These are phyloP conservation scores for Peribatodes rhomboidaria DNA, from an alignment of 2,888 invertebrate genomes.

Conservation along the genomic window DNA sequence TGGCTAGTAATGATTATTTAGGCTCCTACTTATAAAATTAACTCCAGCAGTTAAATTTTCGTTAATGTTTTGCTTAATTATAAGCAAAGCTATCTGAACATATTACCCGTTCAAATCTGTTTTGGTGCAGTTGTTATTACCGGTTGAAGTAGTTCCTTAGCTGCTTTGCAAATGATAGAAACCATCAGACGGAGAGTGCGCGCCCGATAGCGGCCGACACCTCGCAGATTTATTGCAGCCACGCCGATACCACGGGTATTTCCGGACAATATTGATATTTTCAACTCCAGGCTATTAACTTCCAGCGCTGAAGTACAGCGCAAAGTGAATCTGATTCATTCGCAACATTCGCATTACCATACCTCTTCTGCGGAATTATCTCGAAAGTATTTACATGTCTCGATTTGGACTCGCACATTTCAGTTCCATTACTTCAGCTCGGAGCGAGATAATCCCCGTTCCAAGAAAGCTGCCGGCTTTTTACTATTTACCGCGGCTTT, in stretches of 20 bases:
- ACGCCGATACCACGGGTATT: conserved; percentile 75
- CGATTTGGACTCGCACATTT: conserved; percentile 34
- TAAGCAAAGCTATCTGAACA: neutral
- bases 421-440: conserved; percentile 30
- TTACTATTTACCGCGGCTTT: conserved; percentile 56
- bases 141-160: conserved; percentile 72
- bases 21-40: neutral
- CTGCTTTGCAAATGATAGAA: conserved; percentile 84
- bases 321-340: conserved; percentile 69
- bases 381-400: conserved; percentile 29
- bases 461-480: conserved; percentile 47
- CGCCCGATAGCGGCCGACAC: conserved; percentile 80
- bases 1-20: too few relatives aligned
- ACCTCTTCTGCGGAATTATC: conserved; percentile 35
- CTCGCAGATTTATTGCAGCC: conserved; percentile 78
- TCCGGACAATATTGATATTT: conserved; percentile 81
- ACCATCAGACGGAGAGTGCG: conserved; percentile 81
- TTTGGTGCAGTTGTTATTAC: conserved; percentile 33
- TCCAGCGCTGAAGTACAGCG: conserved; percentile 76
- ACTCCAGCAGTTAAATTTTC: neutral
- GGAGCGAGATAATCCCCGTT: conserved; percentile 33
- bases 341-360: conserved; percentile 44
- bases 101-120: neutral
- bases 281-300: conserved; percentile 76
- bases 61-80: too few relatives aligned